A percentile compares a stretch with the other conserved stretches of the same genome.
These are phyloP conservation scores for Callyntrura guangdongensis DNA, from an alignment of 2,888 invertebrate genomes.

Conservation along the genomic window DNA sequence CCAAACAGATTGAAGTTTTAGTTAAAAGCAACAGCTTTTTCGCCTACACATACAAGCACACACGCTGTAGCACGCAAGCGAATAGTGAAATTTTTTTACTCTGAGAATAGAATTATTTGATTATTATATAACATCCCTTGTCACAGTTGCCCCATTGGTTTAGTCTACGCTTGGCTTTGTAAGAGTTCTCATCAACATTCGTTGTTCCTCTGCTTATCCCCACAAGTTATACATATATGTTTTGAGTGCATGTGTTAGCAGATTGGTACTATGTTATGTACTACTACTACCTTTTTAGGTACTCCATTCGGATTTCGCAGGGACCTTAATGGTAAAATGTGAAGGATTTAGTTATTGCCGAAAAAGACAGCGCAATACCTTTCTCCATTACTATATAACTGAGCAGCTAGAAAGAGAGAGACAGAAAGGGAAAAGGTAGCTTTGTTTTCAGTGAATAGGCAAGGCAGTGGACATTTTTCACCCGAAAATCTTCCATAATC, in stretches of 20 bases:
- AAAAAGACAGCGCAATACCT: background rate
- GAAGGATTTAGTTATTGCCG: background rate
- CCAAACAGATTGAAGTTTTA: background rate
- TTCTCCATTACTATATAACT: background rate
- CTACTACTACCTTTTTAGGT: background rate
- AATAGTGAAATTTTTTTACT: conserved; percentile 40
- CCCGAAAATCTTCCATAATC: conserved; percentile 62
- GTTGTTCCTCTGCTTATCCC: background rate
- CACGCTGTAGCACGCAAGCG: background rate
- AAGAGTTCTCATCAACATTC: background rate
- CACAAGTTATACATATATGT: background rate
- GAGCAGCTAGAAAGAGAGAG: background rate
- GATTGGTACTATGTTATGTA: background rate
- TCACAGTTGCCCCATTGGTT: conserved; percentile 28
- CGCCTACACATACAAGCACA: background rate
- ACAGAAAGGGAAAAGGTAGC: background rate
- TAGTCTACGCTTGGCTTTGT: conserved; percentile 65
- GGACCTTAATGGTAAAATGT: background rate
- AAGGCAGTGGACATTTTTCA: conserved; percentile 71
- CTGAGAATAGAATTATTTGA: conserved; percentile 14
- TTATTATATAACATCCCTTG: background rate
- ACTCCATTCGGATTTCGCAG: background rate
- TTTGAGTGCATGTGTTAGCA: background rate
- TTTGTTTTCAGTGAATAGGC: conserved; percentile 40
- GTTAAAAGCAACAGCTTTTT: conserved; percentile 47